Percentiles rank a stretch among this genome's conserved stretches.
phyloP scores from a whole-genome alignment of 2,113 vertebrate species.

The Prunella himalayana region DNA sequence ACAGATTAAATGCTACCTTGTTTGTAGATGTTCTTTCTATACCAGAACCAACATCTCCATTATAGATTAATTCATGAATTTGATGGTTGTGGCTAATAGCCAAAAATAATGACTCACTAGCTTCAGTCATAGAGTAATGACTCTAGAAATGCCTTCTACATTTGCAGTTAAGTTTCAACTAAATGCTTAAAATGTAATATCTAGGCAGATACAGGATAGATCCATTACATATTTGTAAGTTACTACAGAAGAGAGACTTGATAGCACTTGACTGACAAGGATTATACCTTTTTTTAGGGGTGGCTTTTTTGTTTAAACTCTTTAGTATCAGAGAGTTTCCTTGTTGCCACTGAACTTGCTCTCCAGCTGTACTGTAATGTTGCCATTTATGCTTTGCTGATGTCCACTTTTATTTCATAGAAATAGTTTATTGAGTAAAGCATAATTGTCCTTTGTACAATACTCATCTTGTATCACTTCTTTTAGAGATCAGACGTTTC shows the following conservation, averaged over 20 bases:
- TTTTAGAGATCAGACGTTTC: conserved; percentile 77
- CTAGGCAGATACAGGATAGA: neutral
- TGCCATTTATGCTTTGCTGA: conserved; percentile 1
- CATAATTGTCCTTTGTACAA: conserved; percentile 67
- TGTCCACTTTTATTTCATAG: conserved; percentile 44
- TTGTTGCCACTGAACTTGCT: neutral
- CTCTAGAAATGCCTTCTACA: neutral
- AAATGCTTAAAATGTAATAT: neutral
- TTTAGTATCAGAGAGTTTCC: neutral
- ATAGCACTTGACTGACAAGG: neutral
- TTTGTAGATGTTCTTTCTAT: neutral
- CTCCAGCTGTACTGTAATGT: neutral
- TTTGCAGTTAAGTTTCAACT: neutral
- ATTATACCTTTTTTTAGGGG: neutral
- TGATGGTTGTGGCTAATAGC: neutral
- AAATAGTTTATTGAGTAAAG: conserved; percentile 48
- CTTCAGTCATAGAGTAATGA: neutral
- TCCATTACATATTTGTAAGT: neutral
- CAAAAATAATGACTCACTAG: neutral
- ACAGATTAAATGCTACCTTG: neutral
- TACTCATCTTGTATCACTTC: conserved; percentile 71
- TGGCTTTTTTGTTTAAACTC: neutral
- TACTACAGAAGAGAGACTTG: neutral
- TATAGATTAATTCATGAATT: neutral
- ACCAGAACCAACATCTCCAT: neutral